Percentiles rank a stretch among this genome's conserved stretches.
phyloP scores from a whole-genome alignment of 1,140 invertebrate species.

The Zaprionus tsacasi region DNA sequence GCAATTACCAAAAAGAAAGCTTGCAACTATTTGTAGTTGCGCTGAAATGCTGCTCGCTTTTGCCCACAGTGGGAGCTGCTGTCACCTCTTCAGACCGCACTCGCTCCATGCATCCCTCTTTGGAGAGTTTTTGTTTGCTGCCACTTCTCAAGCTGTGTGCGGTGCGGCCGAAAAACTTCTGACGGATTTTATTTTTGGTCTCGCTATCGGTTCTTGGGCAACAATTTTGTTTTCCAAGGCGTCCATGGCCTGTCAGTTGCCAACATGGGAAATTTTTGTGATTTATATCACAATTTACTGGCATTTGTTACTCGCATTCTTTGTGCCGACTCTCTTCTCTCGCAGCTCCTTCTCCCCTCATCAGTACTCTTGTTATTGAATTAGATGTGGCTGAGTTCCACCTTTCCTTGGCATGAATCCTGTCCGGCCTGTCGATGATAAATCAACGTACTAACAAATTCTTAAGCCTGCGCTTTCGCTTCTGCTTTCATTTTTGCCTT shows the following conservation, averaged over 20 bases:
- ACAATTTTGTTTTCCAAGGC: slow-evolving; percentile 33
- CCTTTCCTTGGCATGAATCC: slow-evolving; percentile 14
- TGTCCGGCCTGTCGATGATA: slow-evolving; percentile 65
- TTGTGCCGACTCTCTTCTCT: neutral
- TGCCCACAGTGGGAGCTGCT: neutral
- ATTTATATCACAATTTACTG: slow-evolving; percentile 80
- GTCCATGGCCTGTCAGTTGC: slow-evolving; percentile 55
- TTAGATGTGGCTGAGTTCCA: slow-evolving; percentile 47
- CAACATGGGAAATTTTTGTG: slow-evolving; percentile 66
- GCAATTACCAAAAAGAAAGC: neutral
- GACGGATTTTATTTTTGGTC: slow-evolving; percentile 63
- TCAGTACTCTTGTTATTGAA: slow-evolving; percentile 64
- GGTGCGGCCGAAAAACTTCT: slow-evolving; percentile 64
- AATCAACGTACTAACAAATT: slow-evolving; percentile 74
- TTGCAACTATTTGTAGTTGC: slow-evolving; percentile 9
- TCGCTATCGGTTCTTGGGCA: slow-evolving; percentile 13
- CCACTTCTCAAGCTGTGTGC: slow-evolving; percentile 34
- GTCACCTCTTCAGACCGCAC: neutral
- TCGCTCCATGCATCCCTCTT: neutral
- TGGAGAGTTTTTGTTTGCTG: slow-evolving; percentile 48
- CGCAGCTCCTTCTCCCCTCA: neutral
- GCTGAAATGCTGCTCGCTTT: neutral
- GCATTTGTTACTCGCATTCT: slow-evolving; percentile 56
- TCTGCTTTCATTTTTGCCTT: slow-evolving; percentile 51
- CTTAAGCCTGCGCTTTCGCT: slow-evolving; percentile 14